Conservation (phyloP, 2,113 vertebrate species). For the Myiopsitta monachus region DNA sequence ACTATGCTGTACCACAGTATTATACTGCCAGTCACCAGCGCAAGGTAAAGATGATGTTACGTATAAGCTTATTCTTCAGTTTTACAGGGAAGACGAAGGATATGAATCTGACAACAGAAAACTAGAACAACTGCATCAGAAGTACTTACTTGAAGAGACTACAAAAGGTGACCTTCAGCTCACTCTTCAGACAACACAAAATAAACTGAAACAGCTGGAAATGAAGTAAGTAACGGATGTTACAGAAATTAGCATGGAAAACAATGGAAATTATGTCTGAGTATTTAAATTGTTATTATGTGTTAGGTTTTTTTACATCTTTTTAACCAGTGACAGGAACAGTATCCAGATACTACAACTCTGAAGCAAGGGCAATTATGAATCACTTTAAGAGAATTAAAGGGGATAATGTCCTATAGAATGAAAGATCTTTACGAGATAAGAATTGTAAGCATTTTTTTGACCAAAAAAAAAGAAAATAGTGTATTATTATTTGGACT, state of each 20-base stretch:
- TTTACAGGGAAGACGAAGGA: constrained; percentile 80
- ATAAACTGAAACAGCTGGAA: constrained; percentile 86
- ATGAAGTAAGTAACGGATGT: constrained; percentile 81
- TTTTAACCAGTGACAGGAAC: not conserved
- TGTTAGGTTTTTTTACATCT: not conserved
- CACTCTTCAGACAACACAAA: constrained; percentile 82
- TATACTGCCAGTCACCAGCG: not conserved
- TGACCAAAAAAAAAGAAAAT: not conserved
- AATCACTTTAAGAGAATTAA: not conserved
- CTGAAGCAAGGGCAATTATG: not conserved
- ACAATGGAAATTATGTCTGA: not conserved
- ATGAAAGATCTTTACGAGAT: not conserved
- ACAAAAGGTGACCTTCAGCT: constrained; percentile 84
- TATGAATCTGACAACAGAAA: constrained; percentile 82
- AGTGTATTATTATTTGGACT: not conserved
- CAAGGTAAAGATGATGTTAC: not conserved
- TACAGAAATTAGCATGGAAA: not conserved
- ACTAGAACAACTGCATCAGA: constrained; percentile 87
- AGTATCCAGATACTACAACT: not conserved
- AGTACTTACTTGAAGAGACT: constrained; percentile 85
- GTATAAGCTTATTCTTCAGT: constrained; percentile 63
- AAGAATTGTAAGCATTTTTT: not conserved
- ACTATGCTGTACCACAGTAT: not conserved
- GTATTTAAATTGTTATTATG: not conserved
- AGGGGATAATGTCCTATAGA: not conserved